Evolutionary conservation across 2,113 vertebrate species (phyloP).

Genomic region (Propithecus coquereli): DNA sequence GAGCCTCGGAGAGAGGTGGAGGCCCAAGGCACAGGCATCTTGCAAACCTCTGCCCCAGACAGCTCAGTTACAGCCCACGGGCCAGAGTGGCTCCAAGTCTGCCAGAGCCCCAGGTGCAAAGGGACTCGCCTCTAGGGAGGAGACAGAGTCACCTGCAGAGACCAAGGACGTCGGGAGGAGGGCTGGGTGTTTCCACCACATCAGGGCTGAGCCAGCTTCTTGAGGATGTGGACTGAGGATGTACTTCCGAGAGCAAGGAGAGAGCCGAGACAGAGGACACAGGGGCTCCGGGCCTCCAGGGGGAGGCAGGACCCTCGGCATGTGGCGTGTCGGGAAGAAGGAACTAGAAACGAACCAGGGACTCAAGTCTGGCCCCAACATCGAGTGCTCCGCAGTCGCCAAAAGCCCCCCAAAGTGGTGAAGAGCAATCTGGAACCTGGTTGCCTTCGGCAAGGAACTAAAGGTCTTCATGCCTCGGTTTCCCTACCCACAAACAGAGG

Average conservation of each 20-base stretch:
- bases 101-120: neutral
- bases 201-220: neutral
- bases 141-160: neutral
- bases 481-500: neutral
- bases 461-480: neutral
- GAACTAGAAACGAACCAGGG: too few species aligned
- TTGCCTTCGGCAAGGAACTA: neutral
- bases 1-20: neutral
- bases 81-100: neutral
- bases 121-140: neutral
- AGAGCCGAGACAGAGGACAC: neutral
- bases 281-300: neutral
- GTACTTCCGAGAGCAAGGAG: too few species aligned
- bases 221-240: neutral
- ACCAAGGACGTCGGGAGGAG: neutral
- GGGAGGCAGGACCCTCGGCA: fast-evolving
- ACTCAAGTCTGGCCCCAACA: neutral
- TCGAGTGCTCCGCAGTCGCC: fast-evolving
- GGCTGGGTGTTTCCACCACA: neutral
- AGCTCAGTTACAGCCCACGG: neutral
- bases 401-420: neutral
- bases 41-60: neutral
- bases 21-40: fast-evolving
- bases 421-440: fast-evolving
- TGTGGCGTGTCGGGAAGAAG: too few species aligned